These are phyloP conservation scores for Chromoteleia sp. DNA, from an alignment of 2,888 invertebrate genomes.

Conservation along the genomic window DNA sequence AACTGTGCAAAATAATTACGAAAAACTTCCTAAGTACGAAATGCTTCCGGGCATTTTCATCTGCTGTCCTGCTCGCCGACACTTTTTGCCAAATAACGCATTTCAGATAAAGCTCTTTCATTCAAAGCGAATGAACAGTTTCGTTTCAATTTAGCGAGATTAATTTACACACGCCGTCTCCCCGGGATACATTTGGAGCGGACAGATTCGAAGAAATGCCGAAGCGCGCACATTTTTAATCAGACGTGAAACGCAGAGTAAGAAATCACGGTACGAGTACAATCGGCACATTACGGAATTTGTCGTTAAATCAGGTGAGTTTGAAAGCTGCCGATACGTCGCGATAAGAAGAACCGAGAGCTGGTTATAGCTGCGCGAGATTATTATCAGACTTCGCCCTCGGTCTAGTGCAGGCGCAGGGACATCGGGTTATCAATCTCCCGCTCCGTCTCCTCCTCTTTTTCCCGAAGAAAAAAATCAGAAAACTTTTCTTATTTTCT, in stretches of 20 bases:
- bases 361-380: constrained; percentile 31
- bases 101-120: constrained; percentile 12
- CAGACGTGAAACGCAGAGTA: constrained; percentile 6
- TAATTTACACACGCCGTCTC: constrained; percentile 14
- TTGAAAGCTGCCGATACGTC: constrained; percentile 49
- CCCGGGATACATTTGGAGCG: not conserved
- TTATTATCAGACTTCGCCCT: constrained; percentile 44
- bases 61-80: not conserved
- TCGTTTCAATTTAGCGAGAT: constrained; percentile 17
- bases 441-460: not conserved
- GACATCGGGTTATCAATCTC: constrained; percentile 49
- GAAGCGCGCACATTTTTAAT: not conserved
- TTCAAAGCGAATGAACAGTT: constrained; percentile 21
- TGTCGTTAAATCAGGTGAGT: constrained; percentile 38
- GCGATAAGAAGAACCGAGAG: constrained; percentile 25
- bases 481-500: constrained; percentile 38
- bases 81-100: constrained; percentile 8
- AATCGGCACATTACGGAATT: constrained; percentile 24
- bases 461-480: not conserved
- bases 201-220: not conserved
- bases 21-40: too few relatives aligned
- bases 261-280: not conserved
- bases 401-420: constrained; percentile 20
- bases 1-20: too few relatives aligned
- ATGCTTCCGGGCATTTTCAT: not conserved